Evolutionary conservation across 2,888 invertebrate genomes (phyloP), one percentile per base, ranked within the genome.

Genomic region (Actias luna): DNA sequence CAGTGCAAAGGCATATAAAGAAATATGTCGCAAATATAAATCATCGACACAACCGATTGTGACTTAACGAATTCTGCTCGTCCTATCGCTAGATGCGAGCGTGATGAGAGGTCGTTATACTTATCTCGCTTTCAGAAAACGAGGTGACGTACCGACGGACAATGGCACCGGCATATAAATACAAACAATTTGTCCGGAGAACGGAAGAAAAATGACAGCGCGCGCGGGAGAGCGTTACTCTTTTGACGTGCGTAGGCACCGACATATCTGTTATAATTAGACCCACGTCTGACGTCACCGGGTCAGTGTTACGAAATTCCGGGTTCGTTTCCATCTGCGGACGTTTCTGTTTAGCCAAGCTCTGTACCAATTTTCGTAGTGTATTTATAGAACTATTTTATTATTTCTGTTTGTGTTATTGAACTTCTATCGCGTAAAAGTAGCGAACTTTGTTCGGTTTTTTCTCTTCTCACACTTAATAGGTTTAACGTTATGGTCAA

Each of bases 261-360:
- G 8, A 42, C 18, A 7, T 7, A 18, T 42, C 18, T n/a, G 42
- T 18, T 42, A 42, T 18, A 42, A 52, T 52, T 27, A 52, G 52
- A 52, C 12, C 12, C 52, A 27, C 14, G 12, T 10, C 27, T 52
- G 52, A 27, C 52, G 52, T 52, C 52, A 14, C 3, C 27, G 52
- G 52, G 52, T 52, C 27, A 52, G 27, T 52, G 52, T 52, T 52
- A 52, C 52, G 27, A 14, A 25, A 27, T 52, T 25, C 52, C 52
- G 52, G 52, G 52, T 52, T 52, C 52, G 8, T 27, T 25, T 52
- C 2, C 25, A 27, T 52, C 27, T 52, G 25, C 52, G 27, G 25
- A 16, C 27, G 52, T 52, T 52, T 25, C 18, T 18, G 18, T 42
- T 18, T 42, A 42, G 5, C 8, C n/a, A 42, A 18, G 7, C 8